These are phyloP conservation scores for Clupea harengus DNA, from an alignment of 2,113 vertebrate genomes.

Conservation along the genomic window DNA sequence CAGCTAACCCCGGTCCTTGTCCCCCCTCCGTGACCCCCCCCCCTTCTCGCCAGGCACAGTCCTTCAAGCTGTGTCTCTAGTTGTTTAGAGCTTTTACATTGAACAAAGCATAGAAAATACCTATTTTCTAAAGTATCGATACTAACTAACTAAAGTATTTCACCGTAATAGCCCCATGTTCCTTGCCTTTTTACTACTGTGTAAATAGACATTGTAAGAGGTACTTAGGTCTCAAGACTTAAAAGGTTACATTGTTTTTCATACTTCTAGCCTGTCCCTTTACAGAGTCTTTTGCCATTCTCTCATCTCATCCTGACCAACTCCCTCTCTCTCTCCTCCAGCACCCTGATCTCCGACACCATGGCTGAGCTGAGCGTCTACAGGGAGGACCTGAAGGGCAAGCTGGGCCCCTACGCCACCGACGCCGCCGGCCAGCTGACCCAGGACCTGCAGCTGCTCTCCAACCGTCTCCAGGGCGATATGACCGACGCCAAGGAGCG, in stretches of 20 bases:
- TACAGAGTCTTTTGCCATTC: too few relatives aligned
- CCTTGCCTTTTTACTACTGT: neutral
- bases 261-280: too few relatives aligned
- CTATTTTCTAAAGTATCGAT: neutral
- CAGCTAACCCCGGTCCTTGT: neutral
- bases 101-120: neutral
- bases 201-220: neutral
- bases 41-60: neutral
- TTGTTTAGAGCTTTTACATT: neutral
- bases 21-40: neutral
- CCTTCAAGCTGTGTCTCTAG: neutral
- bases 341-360: conserved; percentile 76
- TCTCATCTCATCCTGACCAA: neutral
- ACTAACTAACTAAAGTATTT: neutral
- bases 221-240: neutral
- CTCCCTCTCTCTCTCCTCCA: conserved; percentile 38
- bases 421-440: conserved; percentile 56
- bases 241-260: too few relatives aligned
- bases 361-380: conserved; percentile 70
- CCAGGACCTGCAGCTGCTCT: conserved; percentile 68
- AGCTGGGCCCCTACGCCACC: conserved; percentile 63
- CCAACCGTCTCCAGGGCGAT: conserved; percentile 70
- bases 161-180: neutral
- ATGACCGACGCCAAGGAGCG: conserved; percentile 73
- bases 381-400: conserved; percentile 59